Base-by-base conservation (phyloP, 2,888 invertebrate genomes). In the Andricus quercusramuli region DNA sequence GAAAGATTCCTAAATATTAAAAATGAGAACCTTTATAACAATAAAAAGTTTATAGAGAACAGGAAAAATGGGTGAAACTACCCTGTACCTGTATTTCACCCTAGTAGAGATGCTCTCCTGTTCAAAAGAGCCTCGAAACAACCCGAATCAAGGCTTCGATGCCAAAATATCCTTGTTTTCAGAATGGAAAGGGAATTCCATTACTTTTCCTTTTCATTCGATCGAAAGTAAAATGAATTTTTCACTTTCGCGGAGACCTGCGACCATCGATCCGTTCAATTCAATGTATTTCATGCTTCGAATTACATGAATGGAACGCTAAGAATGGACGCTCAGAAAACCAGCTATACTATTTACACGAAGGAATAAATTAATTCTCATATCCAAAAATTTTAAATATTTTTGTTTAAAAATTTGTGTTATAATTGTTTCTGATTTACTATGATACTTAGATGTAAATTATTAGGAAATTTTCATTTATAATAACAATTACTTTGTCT, bases 111-210 rank as follows among this genome's bases (percentile, higher is more conserved):
- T 87, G 80, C 15, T 86, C 70, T 79, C 88, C 87, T 88, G 86
- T 79, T 88, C 78, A 74, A 86, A 86, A 89, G 85, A 88, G 87
- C 89, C 89, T 88, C 88, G 86, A 88, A 87, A 86, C 82, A 86
- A 86, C 81, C 88, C 86, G 84, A 87, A 88, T 88, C 85, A 83
- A 83, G 84, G 81, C 68, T 29, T 29, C 51, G n/a, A 51, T 70
- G 51, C 25, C 20, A 51, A 51, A 70, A 70, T 25, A 51, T 29
- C 20, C 56, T 59, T 11, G 20, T 29, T 70, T 25, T 8, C 29
- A 47, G 25, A 29, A 70, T 47, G 20, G 9, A 32, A 66, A 66
- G 32, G 29, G 29, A 51, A 56, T 74, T 37, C 15, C 4, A 56
- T 13, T n/a, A n/a, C 56, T n/a, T 56, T 56, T 56, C n/a, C 22